These are phyloP conservation scores for Geococcyx californianus DNA, from an alignment of 2,113 vertebrate genomes.

Conservation along the genomic window DNA sequence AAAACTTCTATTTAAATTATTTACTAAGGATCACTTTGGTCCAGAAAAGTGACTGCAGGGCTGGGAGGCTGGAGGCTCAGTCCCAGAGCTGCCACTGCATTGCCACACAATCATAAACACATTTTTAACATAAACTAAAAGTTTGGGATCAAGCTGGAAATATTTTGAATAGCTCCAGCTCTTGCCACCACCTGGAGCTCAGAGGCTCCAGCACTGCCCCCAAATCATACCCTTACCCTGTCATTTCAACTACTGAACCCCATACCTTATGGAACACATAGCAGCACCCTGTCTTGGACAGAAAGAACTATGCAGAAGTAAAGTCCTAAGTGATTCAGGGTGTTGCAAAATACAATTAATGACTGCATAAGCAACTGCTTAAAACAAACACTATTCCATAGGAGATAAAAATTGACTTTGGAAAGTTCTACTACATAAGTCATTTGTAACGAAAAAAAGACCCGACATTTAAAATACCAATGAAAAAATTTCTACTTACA, in stretches of 20 bases:
- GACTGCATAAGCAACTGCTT: not conserved
- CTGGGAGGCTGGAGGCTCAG: not conserved
- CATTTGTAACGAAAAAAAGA: not conserved
- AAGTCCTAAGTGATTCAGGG: not conserved
- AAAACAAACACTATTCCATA: not conserved
- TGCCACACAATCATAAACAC: not conserved
- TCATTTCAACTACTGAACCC: not conserved
- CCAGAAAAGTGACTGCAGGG: accelerated
- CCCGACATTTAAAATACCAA: not conserved
- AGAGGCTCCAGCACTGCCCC: not conserved
- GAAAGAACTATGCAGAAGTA: not conserved
- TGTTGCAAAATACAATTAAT: not conserved
- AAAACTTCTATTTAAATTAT: not conserved
- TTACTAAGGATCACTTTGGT: not conserved
- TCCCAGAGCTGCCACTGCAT: not conserved
- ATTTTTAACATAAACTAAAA: not conserved
- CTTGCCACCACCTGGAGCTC: not conserved
- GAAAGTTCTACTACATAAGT: not conserved
- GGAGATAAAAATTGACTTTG: not conserved
- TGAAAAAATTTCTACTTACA: constrained; percentile 80
- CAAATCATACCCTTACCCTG: not conserved
- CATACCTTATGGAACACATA: not conserved
- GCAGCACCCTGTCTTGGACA: not conserved
- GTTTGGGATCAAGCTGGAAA: not conserved
- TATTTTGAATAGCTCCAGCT: not conserved